These are phyloP conservation scores for Crenuchus spilurus DNA, from an alignment of 2,797 vertebrate genomes.

Conservation along the genomic window DNA sequence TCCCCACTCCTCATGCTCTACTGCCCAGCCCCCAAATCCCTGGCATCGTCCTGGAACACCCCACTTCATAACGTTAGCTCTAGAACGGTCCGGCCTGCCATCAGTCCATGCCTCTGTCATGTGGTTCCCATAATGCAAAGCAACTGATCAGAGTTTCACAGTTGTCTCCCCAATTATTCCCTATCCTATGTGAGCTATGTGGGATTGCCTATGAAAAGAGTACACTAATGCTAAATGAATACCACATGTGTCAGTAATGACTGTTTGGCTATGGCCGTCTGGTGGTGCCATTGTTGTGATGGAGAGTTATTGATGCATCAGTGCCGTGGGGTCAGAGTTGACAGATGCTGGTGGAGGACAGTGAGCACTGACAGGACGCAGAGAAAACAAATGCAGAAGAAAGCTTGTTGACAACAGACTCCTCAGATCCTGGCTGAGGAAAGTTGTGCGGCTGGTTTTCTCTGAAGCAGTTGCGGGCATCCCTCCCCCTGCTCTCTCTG, in stretches of 20 bases:
- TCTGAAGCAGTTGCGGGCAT: background rate
- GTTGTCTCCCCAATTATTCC: conserved; percentile 64
- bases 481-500: background rate
- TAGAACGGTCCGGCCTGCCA: conserved; percentile 24
- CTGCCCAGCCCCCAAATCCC: conserved; percentile 31
- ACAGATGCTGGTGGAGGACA: background rate
- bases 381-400: conserved; percentile 1
- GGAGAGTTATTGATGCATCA: conserved; percentile 38
- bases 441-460: background rate
- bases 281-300: conserved; percentile 38
- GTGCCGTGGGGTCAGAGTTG: conserved; percentile 26
- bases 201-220: conserved; percentile 61
- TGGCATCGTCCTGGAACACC: conserved; percentile 16
- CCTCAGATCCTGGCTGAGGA: background rate
- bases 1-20: background rate
- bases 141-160: conserved; percentile 66
- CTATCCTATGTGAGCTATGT: conserved; percentile 54
- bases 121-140: conserved; percentile 59
- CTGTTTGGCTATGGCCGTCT: conserved; percentile 31
- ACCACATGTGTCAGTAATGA: conserved; percentile 65
- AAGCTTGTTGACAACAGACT: background rate
- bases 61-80: conserved; percentile 43
- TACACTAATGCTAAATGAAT: conserved; percentile 61
- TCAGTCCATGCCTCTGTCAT: conserved; percentile 48
- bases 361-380: conserved; percentile 29